These are phyloP conservation scores for Hemicentrotus pulcherrimus DNA, from an alignment of 35 echinoderm and acorn worm genomes.

Conservation along the genomic window DNA sequence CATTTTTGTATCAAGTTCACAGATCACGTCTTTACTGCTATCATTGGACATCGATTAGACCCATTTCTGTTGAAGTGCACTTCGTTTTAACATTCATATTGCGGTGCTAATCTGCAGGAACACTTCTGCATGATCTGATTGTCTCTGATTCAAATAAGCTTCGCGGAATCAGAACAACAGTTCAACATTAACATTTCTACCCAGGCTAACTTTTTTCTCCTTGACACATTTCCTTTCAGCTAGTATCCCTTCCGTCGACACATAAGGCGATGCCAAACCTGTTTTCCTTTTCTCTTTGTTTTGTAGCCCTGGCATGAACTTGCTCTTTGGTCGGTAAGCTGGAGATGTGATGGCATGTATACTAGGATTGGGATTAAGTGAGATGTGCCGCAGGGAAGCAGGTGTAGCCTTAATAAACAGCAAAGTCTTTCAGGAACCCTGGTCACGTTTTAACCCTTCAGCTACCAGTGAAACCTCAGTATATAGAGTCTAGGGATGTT, in stretches of 20 bases:
- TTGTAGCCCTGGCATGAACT: slow-evolving; percentile 4
- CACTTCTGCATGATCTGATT: neutral
- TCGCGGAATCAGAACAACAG: neutral
- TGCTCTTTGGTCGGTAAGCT: slow-evolving; percentile 11
- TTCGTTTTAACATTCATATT: neutral
- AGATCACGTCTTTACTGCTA: neutral
- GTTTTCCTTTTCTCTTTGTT: slow-evolving; percentile 13
- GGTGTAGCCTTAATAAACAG: slow-evolving; percentile 39
- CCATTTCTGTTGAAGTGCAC: neutral
- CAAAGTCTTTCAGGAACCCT: neutral
- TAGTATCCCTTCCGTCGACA: neutral
- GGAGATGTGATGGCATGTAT: slow-evolving; percentile 1
- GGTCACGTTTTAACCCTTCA: neutral
- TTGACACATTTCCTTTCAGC: neutral
- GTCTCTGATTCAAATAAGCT: neutral
- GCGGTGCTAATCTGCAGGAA: neutral
- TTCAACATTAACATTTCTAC: neutral
- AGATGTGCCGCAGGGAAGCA: slow-evolving; percentile 21
- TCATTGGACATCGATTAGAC: slow-evolving; percentile 10
- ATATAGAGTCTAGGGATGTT: too few relatives aligned
- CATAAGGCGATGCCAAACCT: slow-evolving; percentile 8
- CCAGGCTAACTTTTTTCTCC: neutral
- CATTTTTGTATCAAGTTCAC: slow-evolving; percentile 4
- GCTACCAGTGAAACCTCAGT: neutral
- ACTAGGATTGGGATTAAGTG: neutral